Conservation (phyloP, 2,888 invertebrate genomes). For the Torymus texanus region DNA sequence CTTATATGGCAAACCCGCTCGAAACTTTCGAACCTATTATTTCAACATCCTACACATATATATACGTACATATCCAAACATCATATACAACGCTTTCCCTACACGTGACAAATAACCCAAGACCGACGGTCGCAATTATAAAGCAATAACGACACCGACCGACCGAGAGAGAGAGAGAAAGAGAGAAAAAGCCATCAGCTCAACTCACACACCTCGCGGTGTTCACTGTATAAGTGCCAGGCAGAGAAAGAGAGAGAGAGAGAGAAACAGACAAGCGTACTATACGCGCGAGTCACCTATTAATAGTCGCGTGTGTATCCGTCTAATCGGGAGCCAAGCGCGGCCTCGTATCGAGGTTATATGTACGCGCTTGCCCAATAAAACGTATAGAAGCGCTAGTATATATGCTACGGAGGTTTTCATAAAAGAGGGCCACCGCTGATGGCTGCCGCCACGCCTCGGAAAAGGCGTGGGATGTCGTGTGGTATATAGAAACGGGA, state of each 20-base stretch:
- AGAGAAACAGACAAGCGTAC: not conserved
- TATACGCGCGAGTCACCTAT: constrained; percentile 48
- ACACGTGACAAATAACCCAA: too few species aligned
- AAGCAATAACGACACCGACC: constrained; percentile 9
- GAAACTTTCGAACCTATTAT: too few species aligned
- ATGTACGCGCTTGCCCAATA: constrained; percentile 39
- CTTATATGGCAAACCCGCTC: too few species aligned
- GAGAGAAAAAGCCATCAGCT: not conserved
- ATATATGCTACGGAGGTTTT: too few species aligned
- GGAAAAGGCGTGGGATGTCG: not conserved
- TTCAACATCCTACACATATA: too few species aligned
- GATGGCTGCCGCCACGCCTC: not conserved
- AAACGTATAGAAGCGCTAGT: not conserved
- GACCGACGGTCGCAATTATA: not conserved
- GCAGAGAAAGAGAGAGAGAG: constrained; percentile 40
- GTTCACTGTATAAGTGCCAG: too few species aligned
- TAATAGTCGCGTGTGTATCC: constrained; percentile 67
- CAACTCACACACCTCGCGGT: too few species aligned
- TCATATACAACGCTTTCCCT: too few species aligned
- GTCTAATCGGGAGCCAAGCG: constrained; percentile 63
- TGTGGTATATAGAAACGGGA: not conserved
- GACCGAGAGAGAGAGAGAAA: not conserved
- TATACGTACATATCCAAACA: too few species aligned
- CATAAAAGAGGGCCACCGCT: too few species aligned
- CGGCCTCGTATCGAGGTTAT: constrained; percentile 46